These are phyloP conservation scores for Pampusana beccarii DNA, from an alignment of 2,113 vertebrate species.

Conservation along the genomic window DNA sequence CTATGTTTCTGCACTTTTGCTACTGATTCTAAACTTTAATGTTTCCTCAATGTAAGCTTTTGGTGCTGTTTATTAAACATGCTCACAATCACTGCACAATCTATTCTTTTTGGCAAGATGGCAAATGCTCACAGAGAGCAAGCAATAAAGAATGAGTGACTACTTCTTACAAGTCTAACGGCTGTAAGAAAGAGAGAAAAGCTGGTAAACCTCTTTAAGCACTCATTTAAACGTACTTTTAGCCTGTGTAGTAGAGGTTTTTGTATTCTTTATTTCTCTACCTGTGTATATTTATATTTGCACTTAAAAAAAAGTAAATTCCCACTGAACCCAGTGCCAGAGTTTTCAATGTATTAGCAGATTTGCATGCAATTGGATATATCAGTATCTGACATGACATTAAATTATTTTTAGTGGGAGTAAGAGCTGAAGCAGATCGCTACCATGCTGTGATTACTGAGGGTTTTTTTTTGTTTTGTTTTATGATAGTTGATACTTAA, in stretches of 20 bases:
- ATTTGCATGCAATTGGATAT: constrained; percentile 10
- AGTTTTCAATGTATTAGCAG: constrained; percentile 21
- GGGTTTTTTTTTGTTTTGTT: background rate
- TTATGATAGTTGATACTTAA: background rate
- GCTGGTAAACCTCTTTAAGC: background rate
- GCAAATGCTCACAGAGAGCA: background rate
- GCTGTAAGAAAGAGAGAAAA: constrained; percentile 22
- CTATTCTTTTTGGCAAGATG: background rate
- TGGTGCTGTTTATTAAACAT: background rate
- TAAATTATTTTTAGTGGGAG: constrained; percentile 32
- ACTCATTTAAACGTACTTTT: background rate
- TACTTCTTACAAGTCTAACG: background rate
- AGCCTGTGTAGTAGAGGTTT: background rate
- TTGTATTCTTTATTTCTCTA: background rate
- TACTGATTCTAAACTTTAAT: background rate
- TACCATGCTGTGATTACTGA: background rate
- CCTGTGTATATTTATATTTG: background rate
- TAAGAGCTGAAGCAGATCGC: background rate
- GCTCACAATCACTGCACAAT: background rate
- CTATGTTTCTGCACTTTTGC: background rate
- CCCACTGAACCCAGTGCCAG: background rate
- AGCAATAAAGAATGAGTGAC: background rate
- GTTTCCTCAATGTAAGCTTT: background rate
- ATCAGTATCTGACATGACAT: background rate
- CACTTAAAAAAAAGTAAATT: constrained; percentile 3